A percentile compares a stretch with the other conserved stretches of the same genome.
These are phyloP conservation scores for Scylla paramamosain DNA, from an alignment of 1,140 invertebrate species.

Conservation along the genomic window DNA sequence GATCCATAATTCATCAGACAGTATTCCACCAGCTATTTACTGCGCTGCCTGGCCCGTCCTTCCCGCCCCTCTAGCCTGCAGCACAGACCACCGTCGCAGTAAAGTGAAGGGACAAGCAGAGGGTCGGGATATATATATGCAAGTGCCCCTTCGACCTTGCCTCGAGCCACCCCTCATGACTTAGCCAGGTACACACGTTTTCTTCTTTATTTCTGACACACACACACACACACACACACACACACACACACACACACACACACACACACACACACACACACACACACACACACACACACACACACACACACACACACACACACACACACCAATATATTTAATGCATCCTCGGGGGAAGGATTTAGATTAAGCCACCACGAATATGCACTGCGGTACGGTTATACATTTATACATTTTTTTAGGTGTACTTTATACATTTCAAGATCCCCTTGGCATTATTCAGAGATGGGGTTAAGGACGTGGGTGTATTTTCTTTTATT, in stretches of 20 bases:
- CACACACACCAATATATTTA: constrained; percentile 13
- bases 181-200: background rate
- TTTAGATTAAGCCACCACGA: too few species aligned
- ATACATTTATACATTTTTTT: too few species aligned
- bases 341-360: background rate
- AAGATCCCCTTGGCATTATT: too few species aligned
- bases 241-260: constrained; percentile 12
- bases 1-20: background rate
- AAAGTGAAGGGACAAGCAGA: constrained; percentile 1
- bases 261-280: constrained; percentile 20
- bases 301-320: constrained; percentile 20
- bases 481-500: too few species aligned
- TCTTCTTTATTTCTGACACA: background rate
- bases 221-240: constrained; percentile 6
- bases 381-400: too few species aligned
- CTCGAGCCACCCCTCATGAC: background rate
- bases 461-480: too few species aligned
- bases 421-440: too few species aligned
- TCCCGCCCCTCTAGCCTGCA: background rate
- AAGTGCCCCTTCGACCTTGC: background rate
- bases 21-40: background rate
- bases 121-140: background rate
- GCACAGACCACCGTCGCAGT: background rate
- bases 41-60: background rate
- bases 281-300: constrained; percentile 1